Evolutionary conservation across 2,888 invertebrate species (phyloP), one percentile per base, ranked within the genome.

Genomic region (Clunio marinus): DNA sequence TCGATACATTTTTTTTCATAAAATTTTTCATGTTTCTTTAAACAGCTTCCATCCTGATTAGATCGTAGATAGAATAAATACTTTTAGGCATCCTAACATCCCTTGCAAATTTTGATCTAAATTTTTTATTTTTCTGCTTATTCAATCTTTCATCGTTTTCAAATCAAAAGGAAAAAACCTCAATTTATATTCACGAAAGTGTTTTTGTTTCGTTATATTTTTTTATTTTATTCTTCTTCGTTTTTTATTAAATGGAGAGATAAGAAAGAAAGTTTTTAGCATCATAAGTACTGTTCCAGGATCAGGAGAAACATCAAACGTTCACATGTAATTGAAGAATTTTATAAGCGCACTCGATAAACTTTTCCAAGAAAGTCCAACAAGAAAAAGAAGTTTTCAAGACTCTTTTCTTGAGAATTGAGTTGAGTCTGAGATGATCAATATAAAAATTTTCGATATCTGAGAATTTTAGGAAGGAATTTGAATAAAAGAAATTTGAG

Each of bases 101-200:
- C 15, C 41, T n/a, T 41, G 41, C 41, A 41, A 41, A 41, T 41
- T 41, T 41, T 10, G 41, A 10, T 41, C 41, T 15, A 41, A 41
- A n/a, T n/a, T n/a, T n/a, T n/a, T n/a, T n/a, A n/a, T n/a, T n/a
- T 41, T 41, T 41, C 10, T 41, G 41, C 15, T 41, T 41, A n/a
- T 15, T 41, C 41, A 41, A 41, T 41, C 41, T 41, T 41, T 41
- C 41, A 41, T 41, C 41, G 8, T 32, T 32, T n/a, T n/a, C n/a
- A n/a, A n/a, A n/a, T n/a, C n/a, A n/a, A n/a, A n/a, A n/a, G n/a
- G 41, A 41, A 10, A 41, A 41, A 41, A n/a, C 10, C 15, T 41
- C 41, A 15, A 41, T 41, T 41, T 41, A 41, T 41, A 41, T 41
- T 41, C 41, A 41, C 10, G 41, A 41, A 41, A 41, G 41, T 41